Conservation (phyloP, 2,113 vertebrate species). For the Cyanoramphus novaezelandiae region DNA sequence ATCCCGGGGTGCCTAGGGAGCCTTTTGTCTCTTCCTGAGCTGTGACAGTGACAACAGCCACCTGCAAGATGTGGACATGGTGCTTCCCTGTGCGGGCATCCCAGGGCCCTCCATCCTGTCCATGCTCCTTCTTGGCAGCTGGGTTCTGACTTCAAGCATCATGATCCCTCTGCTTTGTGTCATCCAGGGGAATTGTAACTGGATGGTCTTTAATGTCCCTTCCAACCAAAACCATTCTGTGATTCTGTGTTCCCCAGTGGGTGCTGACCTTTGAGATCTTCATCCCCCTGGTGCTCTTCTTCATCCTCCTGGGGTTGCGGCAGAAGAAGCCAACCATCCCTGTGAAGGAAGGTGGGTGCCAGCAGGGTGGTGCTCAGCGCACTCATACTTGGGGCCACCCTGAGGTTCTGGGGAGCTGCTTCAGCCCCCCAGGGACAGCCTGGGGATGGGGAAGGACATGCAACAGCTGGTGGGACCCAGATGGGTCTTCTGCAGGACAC, state of each 20-base stretch:
- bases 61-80: accelerated
- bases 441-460: too few species aligned
- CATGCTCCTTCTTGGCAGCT: not conserved
- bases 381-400: not conserved
- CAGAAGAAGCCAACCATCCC: slow-evolving; percentile 95
- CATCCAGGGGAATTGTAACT: not conserved
- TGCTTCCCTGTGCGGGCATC: not conserved
- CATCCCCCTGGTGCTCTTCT: slow-evolving; percentile 94
- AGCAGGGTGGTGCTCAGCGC: accelerated
- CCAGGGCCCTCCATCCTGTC: not conserved
- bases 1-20: not conserved
- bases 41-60: not conserved
- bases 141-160: not conserved
- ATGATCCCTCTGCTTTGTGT: not conserved
- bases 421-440: not conserved
- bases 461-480: not conserved
- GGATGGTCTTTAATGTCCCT: not conserved
- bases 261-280: slow-evolving; percentile 96
- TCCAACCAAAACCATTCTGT: not conserved
- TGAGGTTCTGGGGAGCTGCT: not conserved
- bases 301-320: slow-evolving; percentile 91
- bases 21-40: not conserved
- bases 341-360: slow-evolving; percentile 91
- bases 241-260: slow-evolving; percentile 79
- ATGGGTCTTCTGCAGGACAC: not conserved